Conservation (phyloP, 2,113 vertebrate species). For the Rhinoderma darwinii region DNA sequence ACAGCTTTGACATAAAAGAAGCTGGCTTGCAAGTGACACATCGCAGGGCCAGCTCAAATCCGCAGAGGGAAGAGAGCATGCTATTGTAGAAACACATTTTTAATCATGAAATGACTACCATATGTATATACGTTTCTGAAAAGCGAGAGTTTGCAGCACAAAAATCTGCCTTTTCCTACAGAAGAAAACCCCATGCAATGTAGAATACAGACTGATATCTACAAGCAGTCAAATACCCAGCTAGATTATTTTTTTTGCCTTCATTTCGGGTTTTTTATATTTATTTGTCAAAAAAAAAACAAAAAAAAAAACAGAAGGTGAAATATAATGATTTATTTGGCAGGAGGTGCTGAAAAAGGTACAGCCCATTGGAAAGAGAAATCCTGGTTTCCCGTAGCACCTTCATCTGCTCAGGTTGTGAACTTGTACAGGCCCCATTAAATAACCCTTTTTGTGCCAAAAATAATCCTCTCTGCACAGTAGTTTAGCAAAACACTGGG, state of each 20-base stretch:
- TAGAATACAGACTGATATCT: neutral
- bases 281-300: constrained; percentile 9
- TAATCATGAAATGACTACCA: constrained; percentile 60
- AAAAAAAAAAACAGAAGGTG: constrained; percentile 22
- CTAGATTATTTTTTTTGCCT: neutral
- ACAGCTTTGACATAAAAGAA: constrained; percentile 60
- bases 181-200: neutral
- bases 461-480: constrained; percentile 1
- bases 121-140: constrained; percentile 52
- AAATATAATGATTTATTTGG: constrained; percentile 45
- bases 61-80: constrained; percentile 50
- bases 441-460: constrained; percentile 26
- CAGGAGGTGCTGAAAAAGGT: constrained; percentile 21
- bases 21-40: constrained; percentile 59
- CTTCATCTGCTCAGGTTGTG: neutral
- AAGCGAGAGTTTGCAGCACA: constrained; percentile 11
- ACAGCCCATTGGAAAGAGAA: constrained; percentile 12
- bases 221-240: neutral
- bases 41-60: constrained; percentile 56
- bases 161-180: constrained; percentile 23
- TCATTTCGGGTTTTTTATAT: constrained; percentile 10
- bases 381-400: constrained; percentile 30
- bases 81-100: constrained; percentile 58
- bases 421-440: neutral
- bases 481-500: constrained; percentile 22